Evolutionary conservation across 2,888 invertebrate species (phyloP), one percentile per base, ranked within the genome.

Genomic region (Frankliniella fusca): DNA sequence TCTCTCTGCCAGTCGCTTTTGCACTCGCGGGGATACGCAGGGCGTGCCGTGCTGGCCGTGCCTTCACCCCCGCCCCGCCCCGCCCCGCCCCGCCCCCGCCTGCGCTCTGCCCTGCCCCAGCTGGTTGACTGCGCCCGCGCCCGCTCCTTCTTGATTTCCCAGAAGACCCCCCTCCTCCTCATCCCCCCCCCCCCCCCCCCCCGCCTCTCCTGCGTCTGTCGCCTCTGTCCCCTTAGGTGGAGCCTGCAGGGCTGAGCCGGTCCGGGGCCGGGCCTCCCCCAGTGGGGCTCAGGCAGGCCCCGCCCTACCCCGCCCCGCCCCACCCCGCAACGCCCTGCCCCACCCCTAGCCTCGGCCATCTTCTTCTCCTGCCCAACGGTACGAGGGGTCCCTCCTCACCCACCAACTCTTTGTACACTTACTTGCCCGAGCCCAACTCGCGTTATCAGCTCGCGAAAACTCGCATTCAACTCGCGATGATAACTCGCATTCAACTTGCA

Each of bases 131-230:
- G 70, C 70, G n/a, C n/a, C 23, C 27, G 23, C 70, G 8, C 65
- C 20, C 70, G 70, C 70, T 76, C 23, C 70, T n/a, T n/a, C 70
- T 27, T 76, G 70, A 76, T 76, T 76, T 76, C 70, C 70, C 70
- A 76, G 70, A 27, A 76, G 70, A 23, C 70, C 10, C 70, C 70
- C 27, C 70, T 70, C 70, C 23, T 27, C 23, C 23, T 23, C 70
- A 12, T 27, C 10, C 70, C 12, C 70, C 27, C 70, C 12, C 70
- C 23, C 70, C 23, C 70, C 5, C 70, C 23, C 70, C 23, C 70
- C 23, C 70, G 8, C 23, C 7, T 27, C 27, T 12, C 9, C 70
- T 76, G 38, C 38, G 38, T 38, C n/a, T 38, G 70, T 76, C n/a
- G 23, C 9, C 27, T 76, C 27, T 76, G 70, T 76, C 70, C 70